A percentile compares a stretch with the other conserved stretches of the same genome.
phyloP scores from a whole-genome alignment of 2,888 invertebrate genomes.

The Ellobium chinense region DNA sequence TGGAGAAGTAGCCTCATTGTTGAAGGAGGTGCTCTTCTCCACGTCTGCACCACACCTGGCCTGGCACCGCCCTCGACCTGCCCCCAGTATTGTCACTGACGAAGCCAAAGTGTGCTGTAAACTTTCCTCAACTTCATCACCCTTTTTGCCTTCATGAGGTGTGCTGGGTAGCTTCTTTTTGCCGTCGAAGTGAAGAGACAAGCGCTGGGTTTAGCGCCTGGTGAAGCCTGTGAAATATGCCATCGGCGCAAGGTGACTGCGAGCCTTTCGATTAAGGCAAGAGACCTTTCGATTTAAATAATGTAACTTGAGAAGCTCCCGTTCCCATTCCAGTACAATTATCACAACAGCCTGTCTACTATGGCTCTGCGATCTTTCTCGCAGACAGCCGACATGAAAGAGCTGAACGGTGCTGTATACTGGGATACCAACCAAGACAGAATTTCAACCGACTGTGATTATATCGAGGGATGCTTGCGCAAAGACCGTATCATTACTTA shows the following conservation, averaged over 20 bases:
- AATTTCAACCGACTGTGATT: no score
- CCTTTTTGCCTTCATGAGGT: no score
- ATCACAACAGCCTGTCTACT: constrained; percentile 4
- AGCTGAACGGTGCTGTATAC: background rate
- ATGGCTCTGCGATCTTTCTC: background rate
- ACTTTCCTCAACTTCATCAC: background rate
- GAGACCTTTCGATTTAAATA: constrained; percentile 21
- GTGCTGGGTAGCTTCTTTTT: background rate
- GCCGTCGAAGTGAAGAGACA: background rate
- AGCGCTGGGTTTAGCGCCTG: constrained; percentile 15
- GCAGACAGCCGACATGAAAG: background rate
- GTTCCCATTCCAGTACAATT: background rate
- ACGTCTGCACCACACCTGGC: no score
- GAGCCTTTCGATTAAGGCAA: background rate
- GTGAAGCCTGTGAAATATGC: constrained; percentile 5
- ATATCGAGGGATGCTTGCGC: no score
- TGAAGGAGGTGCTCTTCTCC: no score
- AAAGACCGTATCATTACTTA: no score
- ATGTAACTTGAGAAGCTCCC: background rate
- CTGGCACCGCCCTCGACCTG: no score
- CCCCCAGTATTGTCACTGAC: no score
- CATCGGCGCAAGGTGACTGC: background rate
- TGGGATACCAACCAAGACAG: no score
- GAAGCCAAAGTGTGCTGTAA: background rate
- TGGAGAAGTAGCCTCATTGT: no score